These are phyloP conservation scores for Epistrophella euchroma DNA, from an alignment of 2,888 invertebrate species.

Conservation along the genomic window DNA sequence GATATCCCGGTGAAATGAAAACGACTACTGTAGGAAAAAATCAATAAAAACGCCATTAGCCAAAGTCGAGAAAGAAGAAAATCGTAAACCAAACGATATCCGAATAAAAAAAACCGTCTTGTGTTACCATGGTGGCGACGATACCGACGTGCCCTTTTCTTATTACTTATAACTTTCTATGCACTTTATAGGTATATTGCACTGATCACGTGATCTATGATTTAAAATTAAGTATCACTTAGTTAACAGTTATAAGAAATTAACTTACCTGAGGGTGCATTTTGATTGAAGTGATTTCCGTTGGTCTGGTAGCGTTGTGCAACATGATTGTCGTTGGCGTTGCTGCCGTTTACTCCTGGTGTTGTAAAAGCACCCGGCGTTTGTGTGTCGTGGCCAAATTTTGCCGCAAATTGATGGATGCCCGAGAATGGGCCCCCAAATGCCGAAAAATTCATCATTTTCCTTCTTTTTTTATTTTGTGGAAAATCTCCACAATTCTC, in stretches of 20 bases:
- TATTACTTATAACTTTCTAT: constrained; percentile 5
- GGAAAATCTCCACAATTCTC: constrained; percentile 27
- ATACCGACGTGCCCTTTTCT: constrained; percentile 25
- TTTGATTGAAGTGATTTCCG: constrained; percentile 84
- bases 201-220: constrained; percentile 6
- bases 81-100: constrained; percentile 45
- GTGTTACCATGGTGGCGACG: constrained; percentile 56
- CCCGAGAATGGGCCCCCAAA: constrained; percentile 84
- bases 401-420: constrained; percentile 84
- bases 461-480: constrained; percentile 28
- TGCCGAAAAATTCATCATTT: constrained; percentile 84
- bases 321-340: constrained; percentile 82
- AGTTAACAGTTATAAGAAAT: background rate
- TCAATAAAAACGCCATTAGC: constrained; percentile 79
- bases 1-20: constrained; percentile 71
- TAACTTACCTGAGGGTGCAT: constrained; percentile 83
- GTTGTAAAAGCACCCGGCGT: constrained; percentile 83
- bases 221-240: background rate
- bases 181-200: constrained; percentile 6
- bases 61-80: constrained; percentile 52
- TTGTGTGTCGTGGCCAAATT: constrained; percentile 83
- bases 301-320: constrained; percentile 84
- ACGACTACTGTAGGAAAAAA: constrained; percentile 77
- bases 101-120: constrained; percentile 12
- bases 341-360: constrained; percentile 81